A percentile compares a stretch with the other conserved stretches of the same genome.
Conservation (phyloP, 2,888 invertebrate genomes). For the Oeneis ivallda region DNA sequence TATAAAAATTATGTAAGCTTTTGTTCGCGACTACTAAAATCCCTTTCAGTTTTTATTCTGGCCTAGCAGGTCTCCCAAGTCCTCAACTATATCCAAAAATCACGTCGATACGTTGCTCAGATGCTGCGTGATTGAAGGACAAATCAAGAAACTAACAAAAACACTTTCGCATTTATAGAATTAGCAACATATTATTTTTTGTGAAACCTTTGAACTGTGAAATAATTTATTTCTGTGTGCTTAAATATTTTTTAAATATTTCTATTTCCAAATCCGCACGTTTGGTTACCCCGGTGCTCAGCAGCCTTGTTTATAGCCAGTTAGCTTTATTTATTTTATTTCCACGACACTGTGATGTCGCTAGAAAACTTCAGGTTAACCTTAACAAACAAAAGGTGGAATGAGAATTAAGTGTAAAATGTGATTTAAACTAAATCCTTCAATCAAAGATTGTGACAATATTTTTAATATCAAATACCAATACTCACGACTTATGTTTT, state of each 20-base stretch:
- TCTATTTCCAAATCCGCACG: neutral
- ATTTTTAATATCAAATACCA: neutral
- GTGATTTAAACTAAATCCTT: neutral
- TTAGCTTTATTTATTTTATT: constrained; percentile 23
- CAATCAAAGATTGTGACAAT: neutral
- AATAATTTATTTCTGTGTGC: too few relatives aligned
- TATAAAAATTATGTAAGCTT: too few relatives aligned
- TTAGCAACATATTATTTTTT: too few relatives aligned
- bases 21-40: too few relatives aligned
- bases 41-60: too few relatives aligned
- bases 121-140: too few relatives aligned
- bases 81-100: too few relatives aligned
- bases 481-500: neutral
- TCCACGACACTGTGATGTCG: constrained; percentile 14
- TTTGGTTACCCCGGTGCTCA: constrained; percentile 8
- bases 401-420: neutral
- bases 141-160: too few relatives aligned
- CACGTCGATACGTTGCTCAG: too few relatives aligned
- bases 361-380: constrained; percentile 19
- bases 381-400: constrained; percentile 1
- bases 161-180: too few relatives aligned
- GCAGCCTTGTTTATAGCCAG: constrained; percentile 17
- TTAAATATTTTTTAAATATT: neutral
- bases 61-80: too few relatives aligned
- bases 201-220: too few relatives aligned